Evolutionary conservation across 1,140 invertebrate genomes (phyloP).

Genomic region (Lordiphosa clarofinis): DNA sequence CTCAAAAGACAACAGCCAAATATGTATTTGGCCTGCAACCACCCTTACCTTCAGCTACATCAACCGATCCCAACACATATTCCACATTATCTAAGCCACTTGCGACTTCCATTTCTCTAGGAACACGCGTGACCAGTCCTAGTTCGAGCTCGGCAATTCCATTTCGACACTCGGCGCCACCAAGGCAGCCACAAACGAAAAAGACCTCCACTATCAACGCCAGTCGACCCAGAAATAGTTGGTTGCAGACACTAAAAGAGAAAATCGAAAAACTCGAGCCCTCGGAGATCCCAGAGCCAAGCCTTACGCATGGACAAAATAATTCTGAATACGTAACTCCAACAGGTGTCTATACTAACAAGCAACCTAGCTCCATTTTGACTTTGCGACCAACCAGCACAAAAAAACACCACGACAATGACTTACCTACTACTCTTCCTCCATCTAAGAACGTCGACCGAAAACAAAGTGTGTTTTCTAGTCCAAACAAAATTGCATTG

Average conservation of each 20-base stretch:
- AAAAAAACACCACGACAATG: too few species aligned
- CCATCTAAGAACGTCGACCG: background rate
- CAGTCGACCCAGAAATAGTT: background rate
- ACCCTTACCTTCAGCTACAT: background rate
- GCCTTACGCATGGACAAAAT: background rate
- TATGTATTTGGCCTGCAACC: slow-evolving; percentile 10
- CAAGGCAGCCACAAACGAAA: background rate
- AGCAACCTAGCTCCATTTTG: too few species aligned
- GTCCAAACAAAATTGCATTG: background rate
- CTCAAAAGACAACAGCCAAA: slow-evolving; percentile 3
- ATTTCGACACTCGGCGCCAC: background rate
- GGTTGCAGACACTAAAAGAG: background rate
- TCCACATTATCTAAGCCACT: background rate
- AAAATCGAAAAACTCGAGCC: slow-evolving; percentile 2
- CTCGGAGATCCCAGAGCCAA: background rate
- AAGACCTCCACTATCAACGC: background rate
- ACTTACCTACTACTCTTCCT: background rate
- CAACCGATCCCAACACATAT: background rate
- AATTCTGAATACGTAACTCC: background rate
- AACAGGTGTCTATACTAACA: too few species aligned
- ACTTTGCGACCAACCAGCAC: too few species aligned
- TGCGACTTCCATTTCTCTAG: background rate
- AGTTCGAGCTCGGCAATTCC: background rate
- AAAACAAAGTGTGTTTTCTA: background rate
- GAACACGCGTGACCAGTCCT: background rate